Conservation (phyloP, 2,797 vertebrate species). For the Miichthys miiuy region DNA sequence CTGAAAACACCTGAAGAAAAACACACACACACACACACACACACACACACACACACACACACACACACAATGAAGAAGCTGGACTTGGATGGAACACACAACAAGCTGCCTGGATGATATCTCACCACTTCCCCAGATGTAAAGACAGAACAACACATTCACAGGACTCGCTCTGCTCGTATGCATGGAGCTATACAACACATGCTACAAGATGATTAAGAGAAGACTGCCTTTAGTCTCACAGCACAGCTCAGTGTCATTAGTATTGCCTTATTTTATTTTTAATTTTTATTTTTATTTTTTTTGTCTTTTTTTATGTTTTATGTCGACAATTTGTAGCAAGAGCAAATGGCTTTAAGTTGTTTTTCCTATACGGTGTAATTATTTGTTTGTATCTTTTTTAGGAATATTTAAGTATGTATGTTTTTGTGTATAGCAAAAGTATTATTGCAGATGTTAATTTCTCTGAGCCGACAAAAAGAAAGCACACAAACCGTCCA, state of each 20-base stretch:
- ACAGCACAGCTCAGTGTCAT: conserved; percentile 62
- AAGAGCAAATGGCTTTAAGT: conserved; percentile 64
- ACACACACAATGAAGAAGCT: conserved; percentile 25
- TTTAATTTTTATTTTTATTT: conserved; percentile 24
- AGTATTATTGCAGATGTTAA: conserved; percentile 33
- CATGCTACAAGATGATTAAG: conserved; percentile 27
- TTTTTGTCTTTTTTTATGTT: conserved; percentile 39
- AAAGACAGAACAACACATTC: conserved; percentile 29
- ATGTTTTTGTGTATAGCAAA: conserved; percentile 55
- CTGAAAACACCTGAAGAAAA: neutral
- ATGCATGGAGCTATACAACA: conserved; percentile 37
- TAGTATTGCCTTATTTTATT: conserved; percentile 48
- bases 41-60: neutral
- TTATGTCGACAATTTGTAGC: conserved; percentile 62
- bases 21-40: conserved; percentile 3
- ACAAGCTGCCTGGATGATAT: conserved; percentile 17
- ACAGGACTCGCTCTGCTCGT: conserved; percentile 30
- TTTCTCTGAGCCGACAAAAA: conserved; percentile 48
- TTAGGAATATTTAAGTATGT: conserved; percentile 70
- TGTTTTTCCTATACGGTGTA: conserved; percentile 72
- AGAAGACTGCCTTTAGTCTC: conserved; percentile 50
- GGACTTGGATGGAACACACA: conserved; percentile 43
- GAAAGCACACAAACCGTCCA: conserved; percentile 57
- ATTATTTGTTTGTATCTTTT: conserved; percentile 70
- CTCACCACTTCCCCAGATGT: conserved; percentile 1